These are phyloP conservation scores for Aspidapion aeneum DNA, from an alignment of 2,888 invertebrate species.

Conservation along the genomic window DNA sequence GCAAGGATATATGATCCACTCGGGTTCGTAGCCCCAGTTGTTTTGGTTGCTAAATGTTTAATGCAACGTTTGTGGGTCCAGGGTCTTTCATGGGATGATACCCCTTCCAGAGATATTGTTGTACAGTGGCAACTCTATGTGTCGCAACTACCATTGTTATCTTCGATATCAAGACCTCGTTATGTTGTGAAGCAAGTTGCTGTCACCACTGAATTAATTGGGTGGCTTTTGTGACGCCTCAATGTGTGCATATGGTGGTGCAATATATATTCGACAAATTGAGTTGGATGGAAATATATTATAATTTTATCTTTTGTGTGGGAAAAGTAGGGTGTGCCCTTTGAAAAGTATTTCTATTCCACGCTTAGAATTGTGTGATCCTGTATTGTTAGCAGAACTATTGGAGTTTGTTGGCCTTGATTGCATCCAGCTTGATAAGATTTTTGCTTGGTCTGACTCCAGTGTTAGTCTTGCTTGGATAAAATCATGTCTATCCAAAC, in stretches of 20 bases:
- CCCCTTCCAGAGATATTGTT: no score
- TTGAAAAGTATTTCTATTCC: background rate
- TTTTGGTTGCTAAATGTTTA: background rate
- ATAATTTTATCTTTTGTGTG: background rate
- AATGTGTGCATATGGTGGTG: background rate
- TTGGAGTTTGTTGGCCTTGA: background rate
- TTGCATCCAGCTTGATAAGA: background rate
- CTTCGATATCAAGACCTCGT: background rate
- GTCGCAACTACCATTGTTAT: background rate
- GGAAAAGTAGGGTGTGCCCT: no score
- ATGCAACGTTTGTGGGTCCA: background rate
- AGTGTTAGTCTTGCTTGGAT: slow-evolving; percentile 11
- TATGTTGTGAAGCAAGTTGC: background rate
- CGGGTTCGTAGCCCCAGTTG: background rate
- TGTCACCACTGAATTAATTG: slow-evolving; percentile 5
- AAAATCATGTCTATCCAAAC: background rate
- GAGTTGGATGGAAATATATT: background rate
- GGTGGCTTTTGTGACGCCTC: background rate
- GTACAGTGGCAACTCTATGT: background rate
- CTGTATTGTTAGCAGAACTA: slow-evolving; percentile 1
- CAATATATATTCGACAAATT: background rate
- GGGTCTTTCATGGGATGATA: background rate
- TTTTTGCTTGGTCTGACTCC: slow-evolving; percentile 17
- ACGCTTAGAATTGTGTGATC: background rate
- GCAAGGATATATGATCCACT: background rate